phyloP scores from a whole-genome alignment of 2,888 invertebrate species.

The Agriopis aurantiaria region DNA sequence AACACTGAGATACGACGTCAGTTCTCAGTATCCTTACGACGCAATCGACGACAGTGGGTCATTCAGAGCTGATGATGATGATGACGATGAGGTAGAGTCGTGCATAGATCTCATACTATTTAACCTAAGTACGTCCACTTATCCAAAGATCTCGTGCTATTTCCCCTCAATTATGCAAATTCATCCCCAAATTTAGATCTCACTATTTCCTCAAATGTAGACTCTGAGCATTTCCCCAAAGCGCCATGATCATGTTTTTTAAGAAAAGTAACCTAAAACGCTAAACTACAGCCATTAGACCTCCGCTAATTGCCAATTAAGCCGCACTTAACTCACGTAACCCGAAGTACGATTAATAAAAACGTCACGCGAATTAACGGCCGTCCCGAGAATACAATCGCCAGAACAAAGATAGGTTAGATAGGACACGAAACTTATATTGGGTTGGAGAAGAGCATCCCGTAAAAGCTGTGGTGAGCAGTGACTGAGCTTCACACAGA shows the following conservation, averaged over 20 bases:
- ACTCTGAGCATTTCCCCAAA: background rate
- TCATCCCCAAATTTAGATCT: no score
- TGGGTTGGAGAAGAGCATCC: conserved; percentile 55
- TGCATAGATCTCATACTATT: no score
- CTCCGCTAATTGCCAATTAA: conserved; percentile 36
- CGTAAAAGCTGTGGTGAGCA: conserved; percentile 53
- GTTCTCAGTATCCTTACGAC: no score
- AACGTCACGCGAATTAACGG: conserved; percentile 41
- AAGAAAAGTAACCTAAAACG: conserved; percentile 23
- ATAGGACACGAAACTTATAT: conserved; percentile 67
- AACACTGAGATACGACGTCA: no score
- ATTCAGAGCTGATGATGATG: no score
- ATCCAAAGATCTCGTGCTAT: no score
- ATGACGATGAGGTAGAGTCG: no score
- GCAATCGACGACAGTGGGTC: no score
- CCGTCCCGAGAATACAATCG: conserved; percentile 36
- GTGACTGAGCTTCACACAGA: background rate
- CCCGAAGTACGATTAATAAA: conserved; percentile 37
- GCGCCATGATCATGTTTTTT: conserved; percentile 4
- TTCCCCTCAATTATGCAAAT: no score
- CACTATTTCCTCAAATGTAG: background rate
- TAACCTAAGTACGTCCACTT: no score
- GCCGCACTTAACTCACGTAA: conserved; percentile 36
- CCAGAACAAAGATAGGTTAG: conserved; percentile 44
- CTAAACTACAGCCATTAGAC: conserved; percentile 28